Conservation (phyloP, 2,797 vertebrate species). For the Oreochromis grahami region DNA sequence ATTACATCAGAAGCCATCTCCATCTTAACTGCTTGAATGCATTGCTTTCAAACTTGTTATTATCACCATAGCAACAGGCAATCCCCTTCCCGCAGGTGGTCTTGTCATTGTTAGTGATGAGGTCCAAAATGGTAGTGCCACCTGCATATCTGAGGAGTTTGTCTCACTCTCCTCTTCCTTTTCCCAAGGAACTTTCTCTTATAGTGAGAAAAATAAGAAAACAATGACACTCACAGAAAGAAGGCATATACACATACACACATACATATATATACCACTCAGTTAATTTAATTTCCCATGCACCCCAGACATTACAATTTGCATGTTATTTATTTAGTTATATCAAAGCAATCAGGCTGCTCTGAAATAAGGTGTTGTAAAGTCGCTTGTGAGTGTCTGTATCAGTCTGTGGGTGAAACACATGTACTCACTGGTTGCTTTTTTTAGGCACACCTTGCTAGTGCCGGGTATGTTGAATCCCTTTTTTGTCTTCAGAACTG, state of each 20-base stretch:
- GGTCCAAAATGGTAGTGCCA: conserved; percentile 51
- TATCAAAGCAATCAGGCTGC: background rate
- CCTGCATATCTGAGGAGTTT: conserved; percentile 44
- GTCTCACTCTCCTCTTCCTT: background rate
- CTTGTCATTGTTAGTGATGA: conserved; percentile 54
- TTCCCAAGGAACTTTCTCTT: background rate
- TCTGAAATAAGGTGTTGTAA: conserved; percentile 16
- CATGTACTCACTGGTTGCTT: background rate
- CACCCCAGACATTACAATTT: background rate
- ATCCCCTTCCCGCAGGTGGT: conserved; percentile 51
- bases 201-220: background rate
- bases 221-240: background rate
- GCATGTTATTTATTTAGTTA: background rate
- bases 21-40: conserved; percentile 56
- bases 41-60: conserved; percentile 62
- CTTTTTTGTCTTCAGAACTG: background rate
- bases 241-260: background rate
- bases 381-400: conserved; percentile 25
- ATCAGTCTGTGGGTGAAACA: background rate
- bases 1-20: conserved; percentile 59
- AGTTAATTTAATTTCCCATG: background rate
- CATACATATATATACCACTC: background rate
- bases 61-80: conserved; percentile 67
- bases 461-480: background rate
- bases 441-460: background rate